phyloP scores from a whole-genome alignment of 2,888 invertebrate genomes.

The Ischnura elegans region DNA sequence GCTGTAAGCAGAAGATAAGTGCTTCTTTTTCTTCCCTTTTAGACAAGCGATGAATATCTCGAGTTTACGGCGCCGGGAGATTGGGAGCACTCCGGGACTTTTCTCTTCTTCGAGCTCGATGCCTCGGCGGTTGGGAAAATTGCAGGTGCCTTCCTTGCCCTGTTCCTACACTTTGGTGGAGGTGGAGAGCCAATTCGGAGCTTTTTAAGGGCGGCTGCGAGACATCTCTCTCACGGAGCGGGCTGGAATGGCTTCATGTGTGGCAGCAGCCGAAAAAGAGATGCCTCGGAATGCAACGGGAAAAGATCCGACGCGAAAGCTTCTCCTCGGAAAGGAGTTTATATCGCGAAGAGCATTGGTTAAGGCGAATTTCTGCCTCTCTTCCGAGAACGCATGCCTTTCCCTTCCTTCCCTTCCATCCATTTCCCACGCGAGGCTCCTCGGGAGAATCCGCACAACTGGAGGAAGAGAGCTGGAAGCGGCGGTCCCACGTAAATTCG shows the following conservation, averaged over 20 bases:
- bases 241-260: background rate
- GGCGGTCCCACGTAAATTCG: background rate
- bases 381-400: background rate
- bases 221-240: background rate
- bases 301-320: background rate
- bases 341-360: background rate
- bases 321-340: background rate
- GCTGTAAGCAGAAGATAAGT: background rate
- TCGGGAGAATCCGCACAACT: background rate
- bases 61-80: constrained; percentile 56
- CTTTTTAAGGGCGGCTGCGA: background rate
- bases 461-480: background rate
- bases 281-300: background rate
- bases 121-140: background rate
- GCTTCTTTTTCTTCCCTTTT: constrained; percentile 22
- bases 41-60: constrained; percentile 62
- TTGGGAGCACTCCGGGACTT: constrained; percentile 40
- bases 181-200: background rate
- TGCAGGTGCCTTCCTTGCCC: constrained; percentile 7
- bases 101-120: constrained; percentile 6
- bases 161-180: background rate
- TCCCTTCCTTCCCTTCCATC: background rate
- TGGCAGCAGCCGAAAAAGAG: background rate
- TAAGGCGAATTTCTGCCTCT: background rate
- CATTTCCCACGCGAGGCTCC: background rate